Percentiles rank a stretch among this genome's conserved stretches.
Evolutionary conservation across 2,797 vertebrate genomes (phyloP).

Genomic region (Thunnus albacares): DNA sequence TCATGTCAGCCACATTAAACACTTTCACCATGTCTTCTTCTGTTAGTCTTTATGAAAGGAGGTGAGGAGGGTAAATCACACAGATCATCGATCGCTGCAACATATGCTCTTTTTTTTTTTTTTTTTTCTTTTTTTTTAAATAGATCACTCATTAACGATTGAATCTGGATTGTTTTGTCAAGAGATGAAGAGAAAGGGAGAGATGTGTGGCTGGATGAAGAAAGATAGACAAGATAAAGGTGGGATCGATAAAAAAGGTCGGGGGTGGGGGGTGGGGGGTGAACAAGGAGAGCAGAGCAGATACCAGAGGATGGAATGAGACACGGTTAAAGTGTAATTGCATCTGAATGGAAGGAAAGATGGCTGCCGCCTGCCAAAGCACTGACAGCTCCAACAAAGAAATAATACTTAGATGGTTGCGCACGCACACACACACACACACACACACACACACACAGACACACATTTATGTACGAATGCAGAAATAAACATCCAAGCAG

Average conservation of each 20-base stretch:
- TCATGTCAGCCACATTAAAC: neutral
- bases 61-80: constrained; percentile 1
- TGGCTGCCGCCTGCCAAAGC: constrained; percentile 47
- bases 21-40: neutral
- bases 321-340: constrained; percentile 31
- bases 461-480: constrained; percentile 8
- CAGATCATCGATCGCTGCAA: neutral
- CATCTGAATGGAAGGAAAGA: constrained; percentile 42
- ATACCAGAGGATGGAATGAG: constrained; percentile 20
- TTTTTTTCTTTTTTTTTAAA: neutral
- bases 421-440: constrained; percentile 12
- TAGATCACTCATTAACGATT: constrained; percentile 8
- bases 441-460: constrained; percentile 2
- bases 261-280: neutral
- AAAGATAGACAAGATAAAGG: constrained; percentile 19
- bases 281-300: constrained; percentile 6
- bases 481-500: constrained; percentile 42
- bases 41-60: neutral
- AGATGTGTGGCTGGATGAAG: constrained; percentile 13
- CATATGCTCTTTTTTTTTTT: neutral
- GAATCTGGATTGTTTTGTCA: neutral
- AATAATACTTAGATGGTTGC: constrained; percentile 29
- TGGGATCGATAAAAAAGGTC: constrained; percentile 36
- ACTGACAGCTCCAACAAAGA: constrained; percentile 57
- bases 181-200: neutral